phyloP scores from a whole-genome alignment of 1,140 invertebrate genomes.

The Steinernema feltiae region DNA sequence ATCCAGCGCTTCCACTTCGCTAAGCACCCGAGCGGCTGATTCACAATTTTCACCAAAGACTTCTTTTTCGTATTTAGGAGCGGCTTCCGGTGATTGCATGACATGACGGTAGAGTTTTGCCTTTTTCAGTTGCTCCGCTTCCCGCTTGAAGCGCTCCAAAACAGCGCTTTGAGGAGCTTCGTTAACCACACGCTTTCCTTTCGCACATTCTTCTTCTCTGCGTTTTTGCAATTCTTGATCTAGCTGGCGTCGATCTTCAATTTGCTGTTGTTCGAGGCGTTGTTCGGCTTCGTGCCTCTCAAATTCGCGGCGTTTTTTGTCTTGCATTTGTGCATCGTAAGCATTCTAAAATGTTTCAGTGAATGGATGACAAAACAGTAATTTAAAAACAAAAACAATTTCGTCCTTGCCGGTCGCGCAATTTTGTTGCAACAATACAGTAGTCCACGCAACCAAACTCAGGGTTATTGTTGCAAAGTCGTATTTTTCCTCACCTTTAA shows the following conservation, averaged over 20 bases:
- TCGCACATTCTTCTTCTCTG: background rate
- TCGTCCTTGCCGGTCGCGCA: too few relatives aligned
- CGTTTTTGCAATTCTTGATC: background rate
- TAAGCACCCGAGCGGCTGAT: background rate
- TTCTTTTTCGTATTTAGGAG: constrained; percentile 9
- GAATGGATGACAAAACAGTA: too few relatives aligned
- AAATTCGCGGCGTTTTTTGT: background rate
- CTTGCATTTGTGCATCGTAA: background rate
- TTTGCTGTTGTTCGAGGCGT: background rate
- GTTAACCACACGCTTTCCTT: background rate
- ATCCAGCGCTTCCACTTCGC: background rate
- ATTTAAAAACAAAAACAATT: too few relatives aligned
- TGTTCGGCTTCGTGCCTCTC: background rate
- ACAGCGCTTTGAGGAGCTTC: background rate
- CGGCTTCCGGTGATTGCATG: background rate
- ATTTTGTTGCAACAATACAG: too few relatives aligned
- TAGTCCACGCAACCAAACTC: background rate
- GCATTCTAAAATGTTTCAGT: background rate
- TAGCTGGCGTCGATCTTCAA: background rate
- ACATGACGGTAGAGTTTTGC: constrained; percentile 3
- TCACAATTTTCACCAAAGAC: background rate
- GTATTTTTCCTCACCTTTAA: background rate
- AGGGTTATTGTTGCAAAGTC: background rate
- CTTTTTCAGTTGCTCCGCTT: background rate
- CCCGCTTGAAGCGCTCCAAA: background rate